These are phyloP conservation scores for Orthonevra nobilis DNA, from an alignment of 2,888 invertebrate species.

Conservation along the genomic window DNA sequence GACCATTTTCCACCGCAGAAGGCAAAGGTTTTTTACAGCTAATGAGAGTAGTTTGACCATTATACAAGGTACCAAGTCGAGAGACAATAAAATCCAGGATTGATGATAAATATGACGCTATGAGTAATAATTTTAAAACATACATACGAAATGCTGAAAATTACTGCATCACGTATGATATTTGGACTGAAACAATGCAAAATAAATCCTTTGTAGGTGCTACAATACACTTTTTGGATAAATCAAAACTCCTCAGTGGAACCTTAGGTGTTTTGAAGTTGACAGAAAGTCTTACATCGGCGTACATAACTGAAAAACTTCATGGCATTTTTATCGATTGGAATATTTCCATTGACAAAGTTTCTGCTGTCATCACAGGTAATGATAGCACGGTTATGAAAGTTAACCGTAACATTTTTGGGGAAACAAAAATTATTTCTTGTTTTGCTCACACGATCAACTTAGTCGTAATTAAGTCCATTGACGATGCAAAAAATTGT, in stretches of 20 bases:
- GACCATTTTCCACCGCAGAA: slow-evolving; percentile 40
- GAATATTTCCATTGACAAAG: slow-evolving; percentile 25
- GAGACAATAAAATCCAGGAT: slow-evolving; percentile 50
- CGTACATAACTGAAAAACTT: too few species aligned
- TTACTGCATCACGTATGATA: slow-evolving; percentile 46
- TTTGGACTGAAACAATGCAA: too few species aligned
- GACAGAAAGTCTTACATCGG: too few species aligned
- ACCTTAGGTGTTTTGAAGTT: too few species aligned
- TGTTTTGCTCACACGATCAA: slow-evolving; percentile 56
- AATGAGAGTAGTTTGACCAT: slow-evolving; percentile 52
- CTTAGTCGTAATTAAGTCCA: too few species aligned
- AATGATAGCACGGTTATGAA: too few species aligned
- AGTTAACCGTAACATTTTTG: slow-evolving; percentile 27
- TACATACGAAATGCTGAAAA: slow-evolving; percentile 30
- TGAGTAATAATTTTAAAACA: slow-evolving; percentile 20
- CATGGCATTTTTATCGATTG: too few species aligned
- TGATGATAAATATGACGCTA: slow-evolving; percentile 31
- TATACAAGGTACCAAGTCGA: slow-evolving; percentile 50
- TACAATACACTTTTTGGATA: slow-evolving; percentile 13
- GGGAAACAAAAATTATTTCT: slow-evolving; percentile 37
- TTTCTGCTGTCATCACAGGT: slow-evolving; percentile 40
- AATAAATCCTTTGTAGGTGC: slow-evolving; percentile 26
- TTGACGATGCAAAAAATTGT: too few species aligned
- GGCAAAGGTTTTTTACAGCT: slow-evolving; percentile 50
- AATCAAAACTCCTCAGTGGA: too few species aligned